Percentiles rank a stretch among this genome's conserved stretches.
Conservation (phyloP, 2,888 invertebrate genomes). For the Plagiodera versicolora region DNA sequence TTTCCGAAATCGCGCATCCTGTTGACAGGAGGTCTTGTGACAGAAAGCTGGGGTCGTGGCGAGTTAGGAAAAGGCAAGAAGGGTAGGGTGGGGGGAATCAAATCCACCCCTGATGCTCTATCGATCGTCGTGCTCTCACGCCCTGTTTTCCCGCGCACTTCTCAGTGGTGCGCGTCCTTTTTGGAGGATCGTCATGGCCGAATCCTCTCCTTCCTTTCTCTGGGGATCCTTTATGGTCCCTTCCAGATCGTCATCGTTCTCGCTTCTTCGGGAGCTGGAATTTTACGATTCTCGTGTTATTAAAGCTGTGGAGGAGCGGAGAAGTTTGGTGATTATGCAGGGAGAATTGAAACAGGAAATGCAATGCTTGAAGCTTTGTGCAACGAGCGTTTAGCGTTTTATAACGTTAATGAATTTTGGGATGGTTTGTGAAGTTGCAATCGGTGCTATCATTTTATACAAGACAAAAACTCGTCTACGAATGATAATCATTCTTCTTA, state of each 20-base stretch:
- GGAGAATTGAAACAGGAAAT: background rate
- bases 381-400: too few species aligned
- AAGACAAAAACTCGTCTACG: too few species aligned
- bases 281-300: slow-evolving; percentile 22
- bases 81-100: slow-evolving; percentile 44
- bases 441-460: too few species aligned
- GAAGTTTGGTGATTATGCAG: background rate
- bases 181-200: slow-evolving; percentile 27
- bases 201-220: slow-evolving; percentile 44
- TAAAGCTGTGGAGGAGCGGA: slow-evolving; percentile 11
- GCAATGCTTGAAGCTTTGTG: background rate
- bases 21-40: slow-evolving; percentile 51
- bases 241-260: slow-evolving; percentile 26
- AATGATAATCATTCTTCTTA: too few species aligned
- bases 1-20: slow-evolving; percentile 49
- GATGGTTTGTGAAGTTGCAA: too few species aligned
- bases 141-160: slow-evolving; percentile 52
- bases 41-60: slow-evolving; percentile 46
- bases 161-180: slow-evolving; percentile 36
- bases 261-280: slow-evolving; percentile 31
- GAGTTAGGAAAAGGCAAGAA: slow-evolving; percentile 44
- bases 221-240: slow-evolving; percentile 39
- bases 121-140: slow-evolving; percentile 52
- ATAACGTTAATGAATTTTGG: too few species aligned
- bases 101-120: slow-evolving; percentile 50